phyloP scores from a whole-genome alignment of 1,140 invertebrate species.

The Babylonia areolata region DNA sequence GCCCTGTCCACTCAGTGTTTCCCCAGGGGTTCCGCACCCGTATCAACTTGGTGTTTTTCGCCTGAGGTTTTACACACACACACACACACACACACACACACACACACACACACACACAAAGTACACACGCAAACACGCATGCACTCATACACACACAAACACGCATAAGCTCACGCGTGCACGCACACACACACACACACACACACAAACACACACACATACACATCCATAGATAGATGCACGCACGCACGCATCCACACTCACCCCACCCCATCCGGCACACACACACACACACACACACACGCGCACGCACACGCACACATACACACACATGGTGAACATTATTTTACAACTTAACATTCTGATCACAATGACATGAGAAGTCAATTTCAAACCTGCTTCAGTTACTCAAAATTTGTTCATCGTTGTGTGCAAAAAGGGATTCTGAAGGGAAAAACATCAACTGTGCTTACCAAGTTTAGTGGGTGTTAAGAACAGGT shows the following conservation, averaged over 20 bases:
- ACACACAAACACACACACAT: conserved; percentile 16
- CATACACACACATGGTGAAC: background rate
- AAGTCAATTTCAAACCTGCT: too few species aligned
- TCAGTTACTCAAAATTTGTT: too few species aligned
- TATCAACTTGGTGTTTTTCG: conserved; percentile 57
- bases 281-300: conserved; percentile 5
- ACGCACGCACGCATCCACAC: background rate
- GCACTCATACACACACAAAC: background rate
- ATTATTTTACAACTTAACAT: too few species aligned
- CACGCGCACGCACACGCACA: background rate
- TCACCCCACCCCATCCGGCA: too few species aligned
- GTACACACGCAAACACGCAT: background rate
- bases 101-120: conserved; percentile 10
- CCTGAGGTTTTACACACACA: conserved; percentile 33
- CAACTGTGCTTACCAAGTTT: too few species aligned
- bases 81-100: conserved; percentile 17
- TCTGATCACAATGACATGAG: too few species aligned
- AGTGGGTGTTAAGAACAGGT: too few species aligned
- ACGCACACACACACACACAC: conserved; percentile 9
- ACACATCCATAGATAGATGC: background rate
- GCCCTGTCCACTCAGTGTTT: conserved; percentile 80
- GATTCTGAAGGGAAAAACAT: too few species aligned
- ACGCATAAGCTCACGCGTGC: background rate
- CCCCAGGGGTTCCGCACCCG: conserved; percentile 80
- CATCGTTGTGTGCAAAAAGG: background rate